Base-by-base conservation (phyloP, 2,888 invertebrate genomes). In the Nephrotoma guestfalica region DNA sequence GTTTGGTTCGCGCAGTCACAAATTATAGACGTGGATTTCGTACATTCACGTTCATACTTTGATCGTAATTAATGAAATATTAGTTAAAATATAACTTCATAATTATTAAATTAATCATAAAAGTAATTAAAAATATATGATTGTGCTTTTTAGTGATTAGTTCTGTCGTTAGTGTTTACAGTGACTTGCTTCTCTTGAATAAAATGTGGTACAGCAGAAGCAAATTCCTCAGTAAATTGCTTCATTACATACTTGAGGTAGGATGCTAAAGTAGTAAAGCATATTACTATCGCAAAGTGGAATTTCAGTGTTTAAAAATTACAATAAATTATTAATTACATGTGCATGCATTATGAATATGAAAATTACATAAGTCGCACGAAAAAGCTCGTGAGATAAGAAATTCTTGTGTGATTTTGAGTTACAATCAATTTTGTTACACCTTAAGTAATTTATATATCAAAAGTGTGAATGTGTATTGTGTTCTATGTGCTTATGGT, bases 1-100 rank as follows among this genome's bases (percentile, higher is more conserved):
- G 90, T 91, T 91, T 90, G 90, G 89, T 90, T 90, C 90, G 90
- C 89, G 90, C 89, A 90, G 90, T 89, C 90, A 89, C 89, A 89
- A 90, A 89, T 89, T 90, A 89, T 90, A 90, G 91, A 90, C 90
- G 91, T 90, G 89, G 71, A 71, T 30, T 71, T 71, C n/a, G 4
- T 71, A 3, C 4, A 11, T 71, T 71, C 71, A 30, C 18, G 71
- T 71, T 30, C 30, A 30, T 71, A 30, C 9, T 71, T 71, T 30
- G 71, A 71, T 7, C 71, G 71, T 30, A 30, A 30, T 30, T 30
- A 30, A 30, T 3, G 30, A 30, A 30, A 30, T 30, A 30, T 30
- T 30, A 30, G 3, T 30, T 30, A 30, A 30, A 30, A 30, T 30
- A 71, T 30, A 71, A 51, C 9, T 30, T 71, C 18, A 1, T 71